Conservation (phyloP, 2,113 vertebrate genomes). For the Maccullochella peelii region DNA sequence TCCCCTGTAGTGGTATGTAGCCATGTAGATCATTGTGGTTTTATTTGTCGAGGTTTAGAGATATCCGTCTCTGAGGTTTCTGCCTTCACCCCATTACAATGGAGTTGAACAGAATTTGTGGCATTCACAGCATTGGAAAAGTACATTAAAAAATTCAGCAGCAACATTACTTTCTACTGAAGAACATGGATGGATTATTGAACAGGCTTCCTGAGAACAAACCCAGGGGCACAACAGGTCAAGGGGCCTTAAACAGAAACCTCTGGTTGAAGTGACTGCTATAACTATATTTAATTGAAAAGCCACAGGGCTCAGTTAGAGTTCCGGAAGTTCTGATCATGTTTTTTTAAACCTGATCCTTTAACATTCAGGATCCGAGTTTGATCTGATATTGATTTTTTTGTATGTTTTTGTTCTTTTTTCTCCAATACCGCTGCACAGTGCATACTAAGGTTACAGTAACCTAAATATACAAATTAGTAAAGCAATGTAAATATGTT, state of each 20-base stretch:
- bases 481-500: neutral
- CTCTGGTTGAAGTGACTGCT: neutral
- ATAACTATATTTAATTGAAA: neutral
- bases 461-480: neutral
- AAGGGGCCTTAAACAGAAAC: neutral
- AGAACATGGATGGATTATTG: too few species aligned
- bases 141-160: neutral
- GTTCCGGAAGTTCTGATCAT: neutral
- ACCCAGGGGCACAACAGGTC: too few species aligned
- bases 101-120: neutral
- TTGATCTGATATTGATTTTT: neutral
- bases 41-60: neutral
- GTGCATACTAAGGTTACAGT: neutral
- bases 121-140: conserved; percentile 1
- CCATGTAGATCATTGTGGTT: neutral
- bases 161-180: too few species aligned
- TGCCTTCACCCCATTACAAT: neutral
- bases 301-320: neutral
- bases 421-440: neutral
- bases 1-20: neutral
- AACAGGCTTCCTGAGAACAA: too few species aligned
- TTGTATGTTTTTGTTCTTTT: neutral
- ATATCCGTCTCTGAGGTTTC: neutral
- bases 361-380: neutral
- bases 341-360: neutral